Evolutionary conservation across 2,113 vertebrate genomes (phyloP).

Genomic region (Rousettus leschenaultii): DNA sequence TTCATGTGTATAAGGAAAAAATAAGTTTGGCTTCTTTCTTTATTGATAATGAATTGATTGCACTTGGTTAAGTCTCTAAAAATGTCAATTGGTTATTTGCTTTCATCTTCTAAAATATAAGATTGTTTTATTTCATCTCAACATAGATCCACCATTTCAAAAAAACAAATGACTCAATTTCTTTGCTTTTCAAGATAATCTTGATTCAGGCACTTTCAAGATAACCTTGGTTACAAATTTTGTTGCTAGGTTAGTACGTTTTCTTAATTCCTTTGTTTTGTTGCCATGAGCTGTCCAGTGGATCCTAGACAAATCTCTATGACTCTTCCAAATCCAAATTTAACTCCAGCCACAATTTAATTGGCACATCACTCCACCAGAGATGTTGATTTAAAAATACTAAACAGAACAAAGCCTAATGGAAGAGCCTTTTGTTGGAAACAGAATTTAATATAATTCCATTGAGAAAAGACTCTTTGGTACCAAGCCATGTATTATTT

Average conservation of each 20-base stretch:
- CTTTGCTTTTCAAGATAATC: not conserved
- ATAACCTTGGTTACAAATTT: not conserved
- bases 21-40: not conserved
- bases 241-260: not conserved
- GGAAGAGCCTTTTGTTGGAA: not conserved
- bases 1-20: not conserved
- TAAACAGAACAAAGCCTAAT: not conserved
- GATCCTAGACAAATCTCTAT: not conserved
- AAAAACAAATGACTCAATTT: not conserved
- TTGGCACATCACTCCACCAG: not conserved
- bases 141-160: not conserved
- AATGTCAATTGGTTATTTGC: not conserved
- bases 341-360: constrained; percentile 19
- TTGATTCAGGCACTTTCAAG: not conserved
- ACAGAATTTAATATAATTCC: not conserved
- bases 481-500: not conserved
- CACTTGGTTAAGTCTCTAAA: not conserved
- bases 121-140: not conserved
- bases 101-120: not conserved
- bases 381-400: not conserved
- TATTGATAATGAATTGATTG: not conserved
- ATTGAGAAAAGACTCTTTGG: not conserved
- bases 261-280: not conserved
- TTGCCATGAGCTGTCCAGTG: not conserved
- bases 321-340: not conserved